Conservation (phyloP, 2,797 vertebrate species). For the Melanotaenia boesemani region DNA sequence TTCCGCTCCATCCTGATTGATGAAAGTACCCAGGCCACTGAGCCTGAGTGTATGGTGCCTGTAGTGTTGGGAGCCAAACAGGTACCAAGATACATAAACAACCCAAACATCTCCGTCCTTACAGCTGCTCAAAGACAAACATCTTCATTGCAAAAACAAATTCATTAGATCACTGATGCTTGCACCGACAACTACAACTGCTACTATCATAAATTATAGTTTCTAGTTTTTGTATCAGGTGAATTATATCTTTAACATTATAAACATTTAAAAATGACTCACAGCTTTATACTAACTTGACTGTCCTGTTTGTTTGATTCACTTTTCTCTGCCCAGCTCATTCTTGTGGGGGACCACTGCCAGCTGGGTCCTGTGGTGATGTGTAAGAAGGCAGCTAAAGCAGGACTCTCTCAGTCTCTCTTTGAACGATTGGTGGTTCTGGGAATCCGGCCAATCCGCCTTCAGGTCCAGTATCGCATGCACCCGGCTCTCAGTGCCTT, state of each 20-base stretch:
- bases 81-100: conserved; percentile 75
- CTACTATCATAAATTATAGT: neutral
- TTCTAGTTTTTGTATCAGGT: neutral
- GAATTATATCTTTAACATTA: neutral
- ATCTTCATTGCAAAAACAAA: no score
- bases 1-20: conserved; percentile 98
- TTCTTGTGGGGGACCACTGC: conserved; percentile 98
- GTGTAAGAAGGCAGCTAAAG: conserved; percentile 99
- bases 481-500: conserved; percentile 98
- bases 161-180: no score
- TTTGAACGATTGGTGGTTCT: conserved; percentile 97
- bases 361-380: conserved; percentile 98
- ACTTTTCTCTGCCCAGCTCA: conserved; percentile 83
- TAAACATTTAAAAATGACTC: no score
- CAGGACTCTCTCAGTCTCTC: conserved; percentile 95
- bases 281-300: neutral
- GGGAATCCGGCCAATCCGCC: conserved; percentile 96
- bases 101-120: neutral
- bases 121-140: neutral
- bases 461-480: conserved; percentile 99
- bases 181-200: neutral
- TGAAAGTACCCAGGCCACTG: conserved; percentile 98
- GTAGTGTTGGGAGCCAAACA: conserved; percentile 98
- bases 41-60: conserved; percentile 98
- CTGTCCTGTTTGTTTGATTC: neutral